Percentiles rank a stretch among this genome's conserved stretches.
Evolutionary conservation across 1,140 invertebrate species (phyloP).

Genomic region (Patella vulgata): DNA sequence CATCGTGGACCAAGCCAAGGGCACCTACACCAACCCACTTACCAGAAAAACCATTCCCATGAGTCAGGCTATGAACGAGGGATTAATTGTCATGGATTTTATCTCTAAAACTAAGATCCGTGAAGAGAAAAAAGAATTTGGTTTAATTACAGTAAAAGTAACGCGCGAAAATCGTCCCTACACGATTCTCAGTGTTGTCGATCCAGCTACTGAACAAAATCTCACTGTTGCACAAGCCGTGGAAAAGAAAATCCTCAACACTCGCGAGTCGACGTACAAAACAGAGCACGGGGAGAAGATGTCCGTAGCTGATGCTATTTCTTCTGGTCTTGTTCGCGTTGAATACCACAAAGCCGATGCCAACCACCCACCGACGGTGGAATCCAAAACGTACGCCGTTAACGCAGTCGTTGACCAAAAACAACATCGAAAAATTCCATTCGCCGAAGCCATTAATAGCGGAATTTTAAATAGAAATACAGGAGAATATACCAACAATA

Average conservation of each 20-base stretch:
- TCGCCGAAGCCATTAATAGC: slow-evolving; percentile 45
- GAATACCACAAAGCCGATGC: slow-evolving; percentile 44
- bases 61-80: slow-evolving; percentile 69
- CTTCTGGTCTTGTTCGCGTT: slow-evolving; percentile 54
- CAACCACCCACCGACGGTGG: slow-evolving; percentile 35
- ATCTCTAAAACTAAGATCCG: slow-evolving; percentile 50
- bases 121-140: slow-evolving; percentile 57
- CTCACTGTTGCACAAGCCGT: slow-evolving; percentile 44
- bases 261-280: slow-evolving; percentile 40
- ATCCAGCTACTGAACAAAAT: slow-evolving; percentile 47
- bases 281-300: slow-evolving; percentile 51
- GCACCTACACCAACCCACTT: slow-evolving; percentile 24
- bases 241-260: slow-evolving; percentile 46
- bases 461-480: slow-evolving; percentile 55
- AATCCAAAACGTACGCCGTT: slow-evolving; percentile 62
- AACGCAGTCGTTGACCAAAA: slow-evolving; percentile 59
- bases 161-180: slow-evolving; percentile 54
- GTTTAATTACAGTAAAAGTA: slow-evolving; percentile 63
- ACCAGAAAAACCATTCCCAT: slow-evolving; percentile 59
- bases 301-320: slow-evolving; percentile 57
- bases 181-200: slow-evolving; percentile 49
- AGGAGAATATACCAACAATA: slow-evolving; percentile 59
- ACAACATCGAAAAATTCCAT: slow-evolving; percentile 53
- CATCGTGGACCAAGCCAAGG: slow-evolving; percentile 51
- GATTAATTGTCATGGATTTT: slow-evolving; percentile 65